A percentile compares a stretch with the other conserved stretches of the same genome.
Evolutionary conservation across 2,888 invertebrate species (phyloP).

Genomic region (Tenodera sinensis): DNA sequence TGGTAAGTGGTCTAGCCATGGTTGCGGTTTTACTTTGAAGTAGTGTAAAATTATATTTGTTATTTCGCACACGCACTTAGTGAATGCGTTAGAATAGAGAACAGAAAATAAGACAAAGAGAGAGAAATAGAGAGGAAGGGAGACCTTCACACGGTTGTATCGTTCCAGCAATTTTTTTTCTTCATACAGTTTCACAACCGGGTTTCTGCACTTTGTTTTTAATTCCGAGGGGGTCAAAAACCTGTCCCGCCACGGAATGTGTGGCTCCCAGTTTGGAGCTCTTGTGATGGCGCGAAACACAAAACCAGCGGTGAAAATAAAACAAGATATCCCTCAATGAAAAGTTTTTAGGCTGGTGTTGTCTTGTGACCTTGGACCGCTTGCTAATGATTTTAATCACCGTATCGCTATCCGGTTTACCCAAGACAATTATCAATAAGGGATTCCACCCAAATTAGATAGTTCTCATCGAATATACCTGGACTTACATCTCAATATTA

Average conservation of each 20-base stretch:
- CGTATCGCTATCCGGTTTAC: too few species aligned
- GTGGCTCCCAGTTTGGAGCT: neutral
- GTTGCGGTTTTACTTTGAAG: neutral
- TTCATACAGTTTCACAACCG: neutral
- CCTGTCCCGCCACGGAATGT: neutral
- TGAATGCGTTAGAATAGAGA: neutral
- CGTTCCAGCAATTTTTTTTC: neutral
- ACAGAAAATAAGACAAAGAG: too few species aligned
- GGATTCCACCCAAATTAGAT: too few species aligned
- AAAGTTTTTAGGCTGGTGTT: neutral
- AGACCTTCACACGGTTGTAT: neutral
- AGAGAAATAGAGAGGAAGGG: neutral
- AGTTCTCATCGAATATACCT: too few species aligned
- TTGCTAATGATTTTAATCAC: neutral
- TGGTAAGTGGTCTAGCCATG: too few species aligned
- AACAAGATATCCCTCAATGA: neutral
- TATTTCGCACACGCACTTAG: neutral
- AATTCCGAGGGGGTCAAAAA: neutral
- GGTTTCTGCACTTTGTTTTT: neutral
- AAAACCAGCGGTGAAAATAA: neutral
- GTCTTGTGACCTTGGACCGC: neutral
- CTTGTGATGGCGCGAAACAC: neutral
- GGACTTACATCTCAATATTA: too few species aligned
- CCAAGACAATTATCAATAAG: too few species aligned
- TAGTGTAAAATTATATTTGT: neutral